phyloP scores from a whole-genome alignment of 2,888 invertebrate genomes.

The Erynnis tages region DNA sequence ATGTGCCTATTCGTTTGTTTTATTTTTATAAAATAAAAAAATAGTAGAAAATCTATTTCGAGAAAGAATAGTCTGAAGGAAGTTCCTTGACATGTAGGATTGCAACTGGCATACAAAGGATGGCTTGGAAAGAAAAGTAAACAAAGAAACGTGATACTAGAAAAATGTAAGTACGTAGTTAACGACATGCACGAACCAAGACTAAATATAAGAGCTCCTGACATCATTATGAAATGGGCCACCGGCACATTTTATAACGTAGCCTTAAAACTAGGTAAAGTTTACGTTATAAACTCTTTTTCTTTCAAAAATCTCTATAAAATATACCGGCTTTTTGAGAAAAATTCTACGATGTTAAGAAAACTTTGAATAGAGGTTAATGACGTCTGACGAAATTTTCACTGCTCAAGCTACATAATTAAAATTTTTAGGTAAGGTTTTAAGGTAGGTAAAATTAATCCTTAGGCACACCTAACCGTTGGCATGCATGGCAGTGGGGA shows the following conservation, averaged over 20 bases:
- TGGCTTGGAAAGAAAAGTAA: background rate
- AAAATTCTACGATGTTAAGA: background rate
- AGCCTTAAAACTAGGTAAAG: conserved; percentile 14
- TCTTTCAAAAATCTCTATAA: background rate
- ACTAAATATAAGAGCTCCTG: conserved; percentile 11
- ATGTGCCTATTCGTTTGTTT: no score
- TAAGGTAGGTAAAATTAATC: no score
- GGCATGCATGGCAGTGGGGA: no score
- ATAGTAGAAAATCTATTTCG: no score
- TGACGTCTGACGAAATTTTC: no score
- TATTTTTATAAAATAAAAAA: no score
- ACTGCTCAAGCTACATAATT: no score
- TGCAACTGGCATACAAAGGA: background rate
- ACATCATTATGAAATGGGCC: conserved; percentile 24
- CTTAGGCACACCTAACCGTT: no score
- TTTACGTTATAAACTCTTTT: background rate
- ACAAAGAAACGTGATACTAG: background rate
- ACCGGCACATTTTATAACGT: conserved; percentile 6
- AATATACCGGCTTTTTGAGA: background rate
- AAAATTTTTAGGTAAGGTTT: no score
- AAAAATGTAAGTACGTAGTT: conserved; percentile 11
- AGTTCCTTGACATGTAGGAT: background rate
- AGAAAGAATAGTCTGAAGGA: no score
- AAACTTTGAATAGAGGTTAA: no score
- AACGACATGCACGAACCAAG: conserved; percentile 11